These are phyloP conservation scores for Melanostoma scalare DNA, from an alignment of 2,888 invertebrate genomes.

Conservation along the genomic window DNA sequence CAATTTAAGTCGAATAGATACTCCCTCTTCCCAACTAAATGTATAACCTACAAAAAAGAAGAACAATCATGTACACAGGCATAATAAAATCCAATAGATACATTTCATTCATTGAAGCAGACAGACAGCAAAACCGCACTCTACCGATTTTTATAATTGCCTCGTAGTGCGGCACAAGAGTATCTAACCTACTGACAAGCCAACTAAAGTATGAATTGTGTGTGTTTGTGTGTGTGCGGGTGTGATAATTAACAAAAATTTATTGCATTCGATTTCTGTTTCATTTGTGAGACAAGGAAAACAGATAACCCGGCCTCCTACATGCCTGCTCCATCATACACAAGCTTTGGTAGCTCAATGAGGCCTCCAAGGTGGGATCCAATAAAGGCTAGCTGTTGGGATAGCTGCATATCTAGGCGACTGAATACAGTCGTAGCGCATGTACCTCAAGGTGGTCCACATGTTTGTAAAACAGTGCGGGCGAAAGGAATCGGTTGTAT, in stretches of 20 bases:
- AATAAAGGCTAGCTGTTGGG: slow-evolving; percentile 24
- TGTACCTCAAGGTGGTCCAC: slow-evolving; percentile 67
- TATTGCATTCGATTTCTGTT: slow-evolving; percentile 65
- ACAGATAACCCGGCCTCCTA: neutral
- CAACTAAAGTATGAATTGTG: slow-evolving; percentile 5
- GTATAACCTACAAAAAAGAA: neutral
- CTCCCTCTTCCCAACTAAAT: slow-evolving; percentile 31
- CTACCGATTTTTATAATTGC: slow-evolving; percentile 32
- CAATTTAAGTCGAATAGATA: slow-evolving; percentile 62
- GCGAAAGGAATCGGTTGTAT: neutral
- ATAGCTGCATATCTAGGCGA: slow-evolving; percentile 21
- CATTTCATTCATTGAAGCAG: slow-evolving; percentile 49
- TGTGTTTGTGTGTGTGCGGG: slow-evolving; percentile 26
- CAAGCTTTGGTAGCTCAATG: slow-evolving; percentile 53
- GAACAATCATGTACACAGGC: slow-evolving; percentile 1
- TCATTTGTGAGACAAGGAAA: slow-evolving; percentile 46
- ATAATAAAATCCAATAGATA: slow-evolving; percentile 54
- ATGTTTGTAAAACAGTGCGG: slow-evolving; percentile 24
- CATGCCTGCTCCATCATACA: neutral
- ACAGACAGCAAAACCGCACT: slow-evolving; percentile 20
- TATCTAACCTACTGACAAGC: neutral
- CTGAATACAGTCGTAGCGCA: slow-evolving; percentile 44
- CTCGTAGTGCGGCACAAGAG: slow-evolving; percentile 2
- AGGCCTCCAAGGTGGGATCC: slow-evolving; percentile 53
- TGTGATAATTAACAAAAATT: slow-evolving; percentile 69